phyloP scores from a whole-genome alignment of 2,113 vertebrate species.

The Chelonoidis abingdonii region DNA sequence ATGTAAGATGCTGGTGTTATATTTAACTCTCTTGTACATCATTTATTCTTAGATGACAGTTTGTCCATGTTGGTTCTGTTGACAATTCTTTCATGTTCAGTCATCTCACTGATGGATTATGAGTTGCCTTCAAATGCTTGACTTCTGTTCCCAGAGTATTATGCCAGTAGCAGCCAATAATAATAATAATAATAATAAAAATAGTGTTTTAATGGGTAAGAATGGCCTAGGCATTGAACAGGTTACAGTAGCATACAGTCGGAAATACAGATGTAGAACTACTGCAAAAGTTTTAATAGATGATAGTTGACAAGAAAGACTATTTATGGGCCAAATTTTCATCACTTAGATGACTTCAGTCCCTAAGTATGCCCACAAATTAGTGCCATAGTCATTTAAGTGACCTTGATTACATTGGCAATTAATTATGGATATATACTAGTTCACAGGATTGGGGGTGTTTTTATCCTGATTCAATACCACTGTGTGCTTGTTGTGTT shows the following conservation, averaged over 20 bases:
- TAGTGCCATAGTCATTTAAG: background rate
- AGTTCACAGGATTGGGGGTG: background rate
- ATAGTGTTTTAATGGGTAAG: background rate
- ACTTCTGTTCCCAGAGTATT: background rate
- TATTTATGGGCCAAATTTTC: background rate
- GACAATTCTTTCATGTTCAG: background rate
- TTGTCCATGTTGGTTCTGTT: background rate
- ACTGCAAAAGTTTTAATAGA: background rate
- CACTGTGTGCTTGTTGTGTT: background rate
- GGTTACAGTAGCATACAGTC: background rate
- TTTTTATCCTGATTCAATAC: background rate
- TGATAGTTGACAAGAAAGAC: background rate
- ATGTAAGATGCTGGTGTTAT: conserved; percentile 81
- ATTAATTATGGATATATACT: background rate
- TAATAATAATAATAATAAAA: background rate
- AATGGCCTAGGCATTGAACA: background rate
- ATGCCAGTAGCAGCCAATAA: background rate
- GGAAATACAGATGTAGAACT: background rate
- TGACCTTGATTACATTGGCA: background rate
- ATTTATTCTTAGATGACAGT: background rate
- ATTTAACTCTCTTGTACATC: background rate
- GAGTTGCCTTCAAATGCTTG: background rate
- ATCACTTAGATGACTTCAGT: background rate
- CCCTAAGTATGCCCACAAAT: background rate
- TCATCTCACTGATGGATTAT: background rate